A percentile compares a stretch with the other conserved stretches of the same genome.
Evolutionary conservation across 64 coral and sea anemone species (phyloP).

Genomic region (Astreopora myriophthalma): DNA sequence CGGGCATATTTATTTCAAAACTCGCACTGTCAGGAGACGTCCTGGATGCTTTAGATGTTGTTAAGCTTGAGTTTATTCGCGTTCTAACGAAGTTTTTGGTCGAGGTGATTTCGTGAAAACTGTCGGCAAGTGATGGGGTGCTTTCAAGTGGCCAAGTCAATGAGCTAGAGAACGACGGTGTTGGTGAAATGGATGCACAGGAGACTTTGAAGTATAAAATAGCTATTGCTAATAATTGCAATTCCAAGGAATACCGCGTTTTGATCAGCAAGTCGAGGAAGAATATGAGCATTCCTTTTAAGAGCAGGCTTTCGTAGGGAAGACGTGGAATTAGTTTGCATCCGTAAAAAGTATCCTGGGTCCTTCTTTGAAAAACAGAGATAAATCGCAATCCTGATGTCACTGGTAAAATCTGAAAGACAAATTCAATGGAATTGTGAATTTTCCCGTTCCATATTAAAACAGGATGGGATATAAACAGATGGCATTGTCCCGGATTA

Average conservation of each 20-base stretch:
- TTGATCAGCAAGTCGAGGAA: background rate
- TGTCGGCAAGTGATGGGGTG: background rate
- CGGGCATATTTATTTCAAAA: background rate
- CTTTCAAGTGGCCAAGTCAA: background rate
- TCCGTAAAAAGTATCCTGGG: background rate
- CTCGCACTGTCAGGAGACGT: background rate
- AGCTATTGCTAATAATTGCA: constrained; percentile 11
- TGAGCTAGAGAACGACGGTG: background rate
- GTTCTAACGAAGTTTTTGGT: background rate
- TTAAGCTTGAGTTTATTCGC: background rate
- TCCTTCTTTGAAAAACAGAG: background rate
- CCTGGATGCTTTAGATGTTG: background rate
- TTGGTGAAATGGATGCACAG: background rate
- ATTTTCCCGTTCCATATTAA: background rate
- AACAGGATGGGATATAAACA: no score
- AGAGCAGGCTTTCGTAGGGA: background rate
- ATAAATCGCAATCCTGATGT: background rate
- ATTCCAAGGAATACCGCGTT: background rate
- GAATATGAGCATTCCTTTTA: constrained; percentile 9
- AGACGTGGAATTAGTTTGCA: background rate
- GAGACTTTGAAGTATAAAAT: background rate
- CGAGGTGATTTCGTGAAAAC: background rate
- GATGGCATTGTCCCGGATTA: no score
- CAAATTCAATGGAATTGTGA: background rate
- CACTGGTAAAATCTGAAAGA: background rate